Evolutionary conservation across 2,113 vertebrate genomes (phyloP), one percentile per base, ranked within the genome.

Genomic region (Verasper variegatus): DNA sequence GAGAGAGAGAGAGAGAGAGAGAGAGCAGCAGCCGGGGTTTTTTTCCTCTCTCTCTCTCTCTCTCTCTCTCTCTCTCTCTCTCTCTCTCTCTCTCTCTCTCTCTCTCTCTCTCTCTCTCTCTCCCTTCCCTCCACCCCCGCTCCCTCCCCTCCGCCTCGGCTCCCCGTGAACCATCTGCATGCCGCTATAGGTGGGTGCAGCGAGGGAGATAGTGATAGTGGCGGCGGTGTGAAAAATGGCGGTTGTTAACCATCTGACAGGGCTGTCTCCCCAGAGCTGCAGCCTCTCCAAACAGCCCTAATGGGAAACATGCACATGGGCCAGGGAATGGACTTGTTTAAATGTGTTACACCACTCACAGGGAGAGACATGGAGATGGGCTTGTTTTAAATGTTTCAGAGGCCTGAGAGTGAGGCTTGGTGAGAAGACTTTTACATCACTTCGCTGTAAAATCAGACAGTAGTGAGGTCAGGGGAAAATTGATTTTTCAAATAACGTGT

Each of bases 221-320:
- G 84, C 56, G 82, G 87, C 65, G 61, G 81, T 89, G 88, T 92
- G 91, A 92, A 86, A 92, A 91, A 94, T 89, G 88, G 88, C 55
- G 82, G 91, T 88, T 92, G 90, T 92, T 92, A 94, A 92, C 82
- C 84, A 89, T 90, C 88, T 87, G 91, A 92, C 88, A 92, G 89
- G 74, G 56, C 79, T 63, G 90, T 93, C 81, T 91, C 92, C 86
- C 88, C 60, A 75, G 81, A 89, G 89, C 89, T 84, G 84, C 80
- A 80, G 87, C 85, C 82, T 89, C 80, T 89, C 83, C 87, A 91
- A 88, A 91, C 89, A 89, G 82, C 79, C 47, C 79, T 93, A 90
- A 92, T 88, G 86, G 88, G 79, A 89, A 88, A 89, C 85, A 84
- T 85, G 83, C 85, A 87, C 83, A 80, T 31, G 69, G 81, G 82